These are phyloP conservation scores for Drosophila parvula DNA, from an alignment of 1,140 invertebrate genomes.

Conservation along the genomic window DNA sequence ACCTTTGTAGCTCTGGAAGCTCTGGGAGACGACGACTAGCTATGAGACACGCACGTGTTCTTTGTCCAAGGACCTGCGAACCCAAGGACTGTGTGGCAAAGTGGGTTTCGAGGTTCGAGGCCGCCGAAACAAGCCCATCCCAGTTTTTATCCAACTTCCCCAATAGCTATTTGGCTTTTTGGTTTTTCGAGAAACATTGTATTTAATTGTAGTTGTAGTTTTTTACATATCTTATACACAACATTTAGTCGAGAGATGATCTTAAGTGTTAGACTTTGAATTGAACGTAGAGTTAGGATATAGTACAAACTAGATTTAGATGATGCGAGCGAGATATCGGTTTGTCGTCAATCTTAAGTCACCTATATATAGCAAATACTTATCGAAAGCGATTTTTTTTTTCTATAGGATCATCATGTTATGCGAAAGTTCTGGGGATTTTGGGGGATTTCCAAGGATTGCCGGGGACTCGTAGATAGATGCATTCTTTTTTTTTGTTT, in stretches of 20 bases:
- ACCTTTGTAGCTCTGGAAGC: conserved; percentile 17
- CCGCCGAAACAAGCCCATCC: conserved; percentile 6
- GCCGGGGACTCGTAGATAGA: not conserved
- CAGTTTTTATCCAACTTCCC: not conserved
- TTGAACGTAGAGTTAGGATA: conserved; percentile 53
- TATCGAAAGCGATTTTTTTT: not conserved
- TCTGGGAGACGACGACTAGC: conserved; percentile 23
- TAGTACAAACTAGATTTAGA: conserved; percentile 48
- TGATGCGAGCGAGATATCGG: conserved; percentile 23
- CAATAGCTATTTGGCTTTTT: not conserved
- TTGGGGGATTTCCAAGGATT: not conserved
- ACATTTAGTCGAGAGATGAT: conserved; percentile 50
- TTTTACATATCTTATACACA: conserved; percentile 51
- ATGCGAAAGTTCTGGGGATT: not conserved
- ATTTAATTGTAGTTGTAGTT: conserved; percentile 44
- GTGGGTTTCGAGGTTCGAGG: conserved; percentile 12
- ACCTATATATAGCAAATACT: conserved; percentile 29
- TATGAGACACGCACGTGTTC: conserved; percentile 40
- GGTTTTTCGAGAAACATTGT: conserved; percentile 36
- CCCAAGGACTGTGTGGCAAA: conserved; percentile 5
- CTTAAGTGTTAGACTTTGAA: conserved; percentile 48
- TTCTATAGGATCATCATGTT: not conserved
- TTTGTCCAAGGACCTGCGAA: conserved; percentile 26
- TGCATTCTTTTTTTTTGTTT: not conserved
- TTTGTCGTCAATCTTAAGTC: conserved; percentile 31